A percentile compares a stretch with the other conserved stretches of the same genome.
These are phyloP conservation scores for Aphaenogaster rudis DNA, from an alignment of 1,140 invertebrate species.

Conservation along the genomic window DNA sequence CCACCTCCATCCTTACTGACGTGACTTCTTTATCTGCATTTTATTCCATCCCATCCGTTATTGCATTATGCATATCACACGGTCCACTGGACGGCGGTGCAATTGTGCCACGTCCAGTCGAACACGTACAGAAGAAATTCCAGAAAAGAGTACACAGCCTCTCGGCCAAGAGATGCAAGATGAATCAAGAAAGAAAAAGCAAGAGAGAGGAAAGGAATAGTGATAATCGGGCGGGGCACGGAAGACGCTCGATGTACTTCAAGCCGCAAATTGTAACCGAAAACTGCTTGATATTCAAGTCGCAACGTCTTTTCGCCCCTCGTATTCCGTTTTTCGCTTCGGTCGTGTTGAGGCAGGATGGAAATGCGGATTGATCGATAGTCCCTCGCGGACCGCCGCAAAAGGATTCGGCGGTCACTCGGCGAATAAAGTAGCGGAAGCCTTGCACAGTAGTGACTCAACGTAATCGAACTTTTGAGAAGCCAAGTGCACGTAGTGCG, in stretches of 20 bases:
- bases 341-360: constrained; percentile 55
- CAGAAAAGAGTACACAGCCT: neutral
- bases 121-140: constrained; percentile 32
- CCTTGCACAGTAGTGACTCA: constrained; percentile 46
- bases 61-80: constrained; percentile 62
- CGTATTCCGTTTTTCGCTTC: constrained; percentile 64
- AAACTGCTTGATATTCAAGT: constrained; percentile 76
- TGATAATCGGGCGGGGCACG: constrained; percentile 6
- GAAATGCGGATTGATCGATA: constrained; percentile 70
- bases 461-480: constrained; percentile 59
- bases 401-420: constrained; percentile 66
- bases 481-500: constrained; percentile 37
- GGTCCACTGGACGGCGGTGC: neutral
- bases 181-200: neutral
- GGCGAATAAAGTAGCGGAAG: constrained; percentile 54
- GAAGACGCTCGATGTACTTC: constrained; percentile 11
- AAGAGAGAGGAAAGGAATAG: neutral
- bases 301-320: constrained; percentile 51
- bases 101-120: constrained; percentile 21
- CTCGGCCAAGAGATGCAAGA: constrained; percentile 4
- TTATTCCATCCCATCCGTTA: constrained; percentile 21
- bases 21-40: constrained; percentile 47
- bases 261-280: constrained; percentile 63
- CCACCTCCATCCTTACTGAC: neutral
- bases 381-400: constrained; percentile 42